Base-by-base conservation (phyloP, 2,888 invertebrate genomes). In the Baccha elongata region DNA sequence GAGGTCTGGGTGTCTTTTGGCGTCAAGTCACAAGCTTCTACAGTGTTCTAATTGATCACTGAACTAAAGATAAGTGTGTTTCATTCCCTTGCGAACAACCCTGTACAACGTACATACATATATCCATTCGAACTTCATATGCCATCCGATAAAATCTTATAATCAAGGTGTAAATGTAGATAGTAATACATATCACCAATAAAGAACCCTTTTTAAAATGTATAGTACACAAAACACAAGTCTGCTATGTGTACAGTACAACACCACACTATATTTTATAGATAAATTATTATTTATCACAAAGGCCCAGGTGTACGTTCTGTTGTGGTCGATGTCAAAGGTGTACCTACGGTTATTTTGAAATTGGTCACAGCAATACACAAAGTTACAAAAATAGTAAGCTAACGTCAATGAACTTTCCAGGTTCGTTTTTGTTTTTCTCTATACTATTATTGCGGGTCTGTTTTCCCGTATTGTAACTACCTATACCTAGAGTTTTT, bases 271-370 rank as follows among this genome's bases (percentile, higher is more conserved):
- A n/a, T n/a, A n/a, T n/a, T n/a, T 40, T 52, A 52, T 71, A 58
- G 62, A 37, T 50, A 71, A n/a, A 50, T 40, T 11, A 44, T 40
- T 29, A 35, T 53, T 62, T 21, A 26, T 8, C 23, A 29, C 53
- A 65, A 32, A 44, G 19, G 35, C 55, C 58, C 72, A 65, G 78
- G 78, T 78, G 78, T 65, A 72, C 78, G 17, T 42, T 40, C 17
- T 40, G 21, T 60, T 64, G 42, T 46, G 37, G 52, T 15, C 37
- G 64, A 55, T 64, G 76, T 72, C 71, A 76, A 76, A 76, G 76
- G 76, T 76, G 42, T 72, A 26, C 55, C 35, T 40, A 23, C 40
- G 42, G 15, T 42, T 64, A 40, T 72, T 71, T 29, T 42, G 58
- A 65, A 72, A 42, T 64, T 37, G 71, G 62, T 68, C 60, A 44